Evolutionary conservation across 2,797 vertebrate genomes (phyloP).

Genomic region (Trematomus bernacchii): DNA sequence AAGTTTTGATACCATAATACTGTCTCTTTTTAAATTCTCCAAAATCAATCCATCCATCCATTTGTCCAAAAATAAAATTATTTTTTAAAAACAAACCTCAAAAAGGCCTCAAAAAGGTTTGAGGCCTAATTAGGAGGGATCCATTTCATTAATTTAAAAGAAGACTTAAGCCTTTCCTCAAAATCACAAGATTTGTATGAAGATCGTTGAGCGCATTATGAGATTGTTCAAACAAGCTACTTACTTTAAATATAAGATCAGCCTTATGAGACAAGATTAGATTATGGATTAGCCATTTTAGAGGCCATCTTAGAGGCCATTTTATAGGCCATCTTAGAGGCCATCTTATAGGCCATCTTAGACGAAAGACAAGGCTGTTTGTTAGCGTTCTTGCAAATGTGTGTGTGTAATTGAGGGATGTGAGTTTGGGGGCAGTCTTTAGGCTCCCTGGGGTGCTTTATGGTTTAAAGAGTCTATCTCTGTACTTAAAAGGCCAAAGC

Average conservation of each 20-base stretch:
- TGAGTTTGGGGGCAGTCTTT: constrained; percentile 20
- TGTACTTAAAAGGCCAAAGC: constrained; percentile 58
- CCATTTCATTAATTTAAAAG: too few relatives aligned
- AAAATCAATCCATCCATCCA: too few relatives aligned
- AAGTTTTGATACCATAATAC: too few relatives aligned
- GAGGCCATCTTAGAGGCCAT: constrained; percentile 35
- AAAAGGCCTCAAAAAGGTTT: too few relatives aligned
- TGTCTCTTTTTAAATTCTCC: too few relatives aligned
- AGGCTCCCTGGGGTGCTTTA: constrained; percentile 30
- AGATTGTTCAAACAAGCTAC: constrained; percentile 61
- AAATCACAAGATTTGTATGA: not conserved
- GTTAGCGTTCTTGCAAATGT: not conserved
- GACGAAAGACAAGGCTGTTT: not conserved
- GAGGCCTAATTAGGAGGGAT: too few relatives aligned
- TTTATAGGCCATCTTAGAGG: constrained; percentile 33
- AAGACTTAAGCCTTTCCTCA: too few relatives aligned
- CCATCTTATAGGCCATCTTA: constrained; percentile 40
- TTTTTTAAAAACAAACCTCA: too few relatives aligned
- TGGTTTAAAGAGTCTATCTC: constrained; percentile 63
- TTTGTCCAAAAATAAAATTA: too few relatives aligned
- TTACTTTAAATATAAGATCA: constrained; percentile 51
- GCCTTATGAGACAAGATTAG: constrained; percentile 59
- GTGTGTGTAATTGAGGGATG: not conserved
- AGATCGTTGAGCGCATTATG: constrained; percentile 21
- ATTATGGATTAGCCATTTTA: constrained; percentile 49